A percentile compares a stretch with the other conserved stretches of the same genome.
Evolutionary conservation across 1,140 invertebrate species (phyloP).

Genomic region (Pseudachorutes palmiensis): DNA sequence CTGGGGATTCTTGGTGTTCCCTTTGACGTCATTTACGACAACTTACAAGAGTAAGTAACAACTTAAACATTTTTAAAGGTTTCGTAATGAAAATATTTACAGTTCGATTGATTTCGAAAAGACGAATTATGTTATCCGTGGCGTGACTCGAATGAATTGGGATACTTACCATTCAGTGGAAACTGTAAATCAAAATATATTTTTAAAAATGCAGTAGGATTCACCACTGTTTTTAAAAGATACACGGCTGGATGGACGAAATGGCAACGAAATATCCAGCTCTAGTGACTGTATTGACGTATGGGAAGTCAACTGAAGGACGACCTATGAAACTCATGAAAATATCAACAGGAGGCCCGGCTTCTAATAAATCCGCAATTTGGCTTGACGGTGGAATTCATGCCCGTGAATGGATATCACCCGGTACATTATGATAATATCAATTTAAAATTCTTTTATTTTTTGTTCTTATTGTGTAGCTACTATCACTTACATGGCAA

Average conservation of each 20-base stretch:
- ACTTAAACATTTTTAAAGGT: slow-evolving; percentile 1
- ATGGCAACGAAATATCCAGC: slow-evolving; percentile 31
- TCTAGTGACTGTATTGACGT: slow-evolving; percentile 23
- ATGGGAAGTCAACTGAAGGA: slow-evolving; percentile 32
- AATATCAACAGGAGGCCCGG: slow-evolving; percentile 25
- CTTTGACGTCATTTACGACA: slow-evolving; percentile 27
- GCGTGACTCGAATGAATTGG: slow-evolving; percentile 28
- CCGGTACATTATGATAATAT: neutral
- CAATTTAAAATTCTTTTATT: neutral
- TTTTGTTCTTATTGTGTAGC: neutral
- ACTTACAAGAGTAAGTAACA: slow-evolving; percentile 29
- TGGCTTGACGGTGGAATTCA: slow-evolving; percentile 37
- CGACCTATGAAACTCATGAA: slow-evolving; percentile 34
- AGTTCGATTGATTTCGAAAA: slow-evolving; percentile 29
- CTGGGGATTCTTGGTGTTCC: slow-evolving; percentile 19
- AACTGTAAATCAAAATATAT: slow-evolving; percentile 20
- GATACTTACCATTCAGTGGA: slow-evolving; percentile 28
- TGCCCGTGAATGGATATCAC: slow-evolving; percentile 34
- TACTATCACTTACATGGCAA: slow-evolving; percentile 34
- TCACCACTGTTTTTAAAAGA: slow-evolving; percentile 15
- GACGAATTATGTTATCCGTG: slow-evolving; percentile 21
- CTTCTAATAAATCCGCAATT: slow-evolving; percentile 26
- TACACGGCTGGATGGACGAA: slow-evolving; percentile 35
- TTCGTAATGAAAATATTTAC: neutral
- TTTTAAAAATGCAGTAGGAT: slow-evolving; percentile 4